Base-by-base conservation (phyloP, 2,888 invertebrate genomes). In the Spilarctia lutea region DNA sequence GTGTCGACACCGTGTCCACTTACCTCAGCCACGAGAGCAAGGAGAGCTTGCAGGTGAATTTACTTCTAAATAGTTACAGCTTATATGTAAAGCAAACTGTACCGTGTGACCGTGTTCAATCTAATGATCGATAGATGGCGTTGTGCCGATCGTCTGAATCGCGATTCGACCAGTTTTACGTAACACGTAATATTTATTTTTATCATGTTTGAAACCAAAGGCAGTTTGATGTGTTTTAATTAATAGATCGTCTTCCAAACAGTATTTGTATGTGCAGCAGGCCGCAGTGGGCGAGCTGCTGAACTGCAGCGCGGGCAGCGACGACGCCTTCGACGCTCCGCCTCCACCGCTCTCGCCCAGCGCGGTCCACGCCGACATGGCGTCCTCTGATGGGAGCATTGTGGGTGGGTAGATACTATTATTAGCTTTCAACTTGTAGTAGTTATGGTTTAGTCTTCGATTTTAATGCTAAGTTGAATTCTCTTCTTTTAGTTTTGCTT, bases 1-100 rank as follows among this genome's bases (percentile, higher is more conserved):
- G 98, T 90, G 97, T 98, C 65, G 98, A 98, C 91, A 98, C 98
- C 20, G 98, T 98, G 48, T 98, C 98, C 76, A 98, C 98, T 0
- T 98, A 98, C 96, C 96, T 98, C 85, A 98, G 98, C 90, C 98
- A 94, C 86, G 98, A 98, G 92, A 98, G 98, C 94, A 97, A 97
- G 90, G 97, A 97, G 80, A 97, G 97, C 86, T 79, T 92, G 77
- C 95, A 94, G 94, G 96, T 94, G 39, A 52, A 33, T 65, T 11
- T 0, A 3, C 0, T 33, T 30, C 8, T 1, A 39, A 24, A 35
- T 10, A 2, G 45, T 16, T 45, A 45, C 16, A 45, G 45, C 35
- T 65, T 3, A 45, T 18, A 18, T 16, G 16, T 45, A 48, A 3
- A 4, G 48, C 3, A 45, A 48, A 48, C 48, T 52, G 20, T 52